Base-by-base conservation (phyloP, 2,797 vertebrate genomes). In the Rhinogobio ventralis region DNA sequence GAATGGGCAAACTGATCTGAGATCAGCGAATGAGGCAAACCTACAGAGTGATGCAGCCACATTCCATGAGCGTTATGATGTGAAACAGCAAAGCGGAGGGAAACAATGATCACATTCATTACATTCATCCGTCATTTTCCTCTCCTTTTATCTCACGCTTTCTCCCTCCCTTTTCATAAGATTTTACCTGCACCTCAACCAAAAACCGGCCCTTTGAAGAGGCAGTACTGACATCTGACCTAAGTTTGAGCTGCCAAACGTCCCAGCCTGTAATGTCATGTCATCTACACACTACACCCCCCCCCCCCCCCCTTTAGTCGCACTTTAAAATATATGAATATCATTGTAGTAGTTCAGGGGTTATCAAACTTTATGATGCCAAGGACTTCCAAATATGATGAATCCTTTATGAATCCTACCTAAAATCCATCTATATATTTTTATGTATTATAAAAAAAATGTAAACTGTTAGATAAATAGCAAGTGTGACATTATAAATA, bases 51-150 rank as follows among this genome's bases (percentile, higher is more conserved):
- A 94, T 94, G 93, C 92, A 89, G 93, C 90, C 89, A 91, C 93
- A 95, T 95, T 93, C 94, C 94, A 39, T 83, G 87, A 91, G 92
- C 36, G 94, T 95, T 94, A 94, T 95, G 94, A 94, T 94, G 93
- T 96, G 95, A 95, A 94, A 95, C 95, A 93, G 93, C 94, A 94
- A 94, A 94, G 91, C 82, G 0, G 64, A 90, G 92, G 91, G 90
- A 94, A 94, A 95, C 94, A 95, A 94, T 93, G 92, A 94, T 93
- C 90, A 92, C 94, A 95, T 95, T 95, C 94, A 95, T 91, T 89
- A 92, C 79, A 92, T 93, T 62, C 75, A 78, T 62, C 75, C 57
- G 92, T 93, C 92, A 92, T 94, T 94, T 93, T 94, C 92, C 89
- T 90, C 88, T 89, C 91, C 90, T 92, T 93, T 94, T 93, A 94